Base-by-base conservation (phyloP, 2,888 invertebrate species). In the Latheticus oryzae region DNA sequence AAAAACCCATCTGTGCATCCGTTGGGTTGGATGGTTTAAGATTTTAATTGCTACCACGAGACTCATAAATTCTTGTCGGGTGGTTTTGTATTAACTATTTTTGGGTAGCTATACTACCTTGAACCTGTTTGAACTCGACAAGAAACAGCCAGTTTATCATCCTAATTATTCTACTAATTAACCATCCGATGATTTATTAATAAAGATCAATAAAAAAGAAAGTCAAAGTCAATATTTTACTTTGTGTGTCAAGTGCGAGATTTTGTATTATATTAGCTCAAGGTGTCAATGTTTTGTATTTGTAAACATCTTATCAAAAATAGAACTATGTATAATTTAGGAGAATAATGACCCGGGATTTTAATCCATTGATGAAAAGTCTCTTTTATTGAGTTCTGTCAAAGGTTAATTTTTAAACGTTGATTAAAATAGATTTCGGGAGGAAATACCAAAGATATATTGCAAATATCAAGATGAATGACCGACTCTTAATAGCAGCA, bases 91-190 rank as follows among this genome's bases (percentile, higher is more conserved):
- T 40, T 40, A 21, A 40, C 42, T 52, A 52, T 52, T 52, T 52
- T 42, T 32, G 32, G 37, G 53, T 42, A 45, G 58, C 60, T 60
- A 59, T 63, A 59, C 60, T 61, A 63, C 64, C 64, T 67, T 67
- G 66, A 67, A 67, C 67, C 65, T 66, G 63, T 51, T 37, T 67
- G 66, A 67, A 67, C 67, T 58, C 63, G 42, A 37, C 32, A 24
- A 48, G 7, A 26, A 32, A 13, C 12, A 26, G 26, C 40, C 15
- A 40, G 30, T 30, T 38, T 17, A 43, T 30, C 17, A 12, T 19
- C 5, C n/a, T 42, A 43, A 45, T 32, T 19, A 32, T 45, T 8
- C 7, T 9, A 11, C 30, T 24, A 42, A 42, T 42, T 24, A 42
- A 42, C 5, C 26, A 12, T 7, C 8, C 7, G 5, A 12, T 32